Evolutionary conservation across 2,888 invertebrate species (phyloP).

Genomic region (Plusia festucae): DNA sequence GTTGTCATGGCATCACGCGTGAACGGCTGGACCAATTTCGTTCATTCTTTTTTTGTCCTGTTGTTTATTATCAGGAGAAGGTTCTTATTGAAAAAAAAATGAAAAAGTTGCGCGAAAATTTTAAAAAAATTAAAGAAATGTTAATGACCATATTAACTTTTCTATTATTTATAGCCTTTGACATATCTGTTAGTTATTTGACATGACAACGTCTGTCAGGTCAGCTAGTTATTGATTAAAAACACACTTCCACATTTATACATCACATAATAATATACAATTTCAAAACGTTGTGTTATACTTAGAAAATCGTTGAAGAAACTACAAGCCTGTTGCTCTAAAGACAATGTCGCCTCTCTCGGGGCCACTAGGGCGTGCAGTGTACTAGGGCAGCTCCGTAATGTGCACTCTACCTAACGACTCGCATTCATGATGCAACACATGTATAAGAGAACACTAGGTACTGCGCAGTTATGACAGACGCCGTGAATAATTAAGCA

Average conservation of each 20-base stretch:
- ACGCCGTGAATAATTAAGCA: constrained; percentile 23
- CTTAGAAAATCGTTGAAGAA: constrained; percentile 36
- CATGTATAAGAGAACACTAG: constrained; percentile 14
- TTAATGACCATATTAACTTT: too few species aligned
- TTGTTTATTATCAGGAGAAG: too few species aligned
- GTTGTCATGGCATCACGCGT: too few species aligned
- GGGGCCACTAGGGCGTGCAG: constrained; percentile 56
- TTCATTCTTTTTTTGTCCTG: too few species aligned
- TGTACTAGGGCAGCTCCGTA: constrained; percentile 61
- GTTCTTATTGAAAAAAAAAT: too few species aligned
- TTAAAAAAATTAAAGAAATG: too few species aligned
- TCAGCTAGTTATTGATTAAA: neutral
- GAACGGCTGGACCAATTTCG: too few species aligned
- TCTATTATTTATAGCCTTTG: too few species aligned
- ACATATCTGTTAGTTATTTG: too few species aligned
- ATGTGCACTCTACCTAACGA: constrained; percentile 79
- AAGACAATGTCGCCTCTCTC: constrained; percentile 54
- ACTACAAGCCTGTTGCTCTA: constrained; percentile 54
- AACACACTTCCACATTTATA: neutral
- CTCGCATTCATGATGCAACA: constrained; percentile 70
- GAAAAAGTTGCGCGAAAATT: too few species aligned
- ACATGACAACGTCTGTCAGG: too few species aligned
- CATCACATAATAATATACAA: neutral
- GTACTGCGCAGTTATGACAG: constrained; percentile 20
- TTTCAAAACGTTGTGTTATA: neutral